Evolutionary conservation across 2,113 vertebrate species (phyloP), one percentile per base, ranked within the genome.

Genomic region (Proterorhinus semilunaris): DNA sequence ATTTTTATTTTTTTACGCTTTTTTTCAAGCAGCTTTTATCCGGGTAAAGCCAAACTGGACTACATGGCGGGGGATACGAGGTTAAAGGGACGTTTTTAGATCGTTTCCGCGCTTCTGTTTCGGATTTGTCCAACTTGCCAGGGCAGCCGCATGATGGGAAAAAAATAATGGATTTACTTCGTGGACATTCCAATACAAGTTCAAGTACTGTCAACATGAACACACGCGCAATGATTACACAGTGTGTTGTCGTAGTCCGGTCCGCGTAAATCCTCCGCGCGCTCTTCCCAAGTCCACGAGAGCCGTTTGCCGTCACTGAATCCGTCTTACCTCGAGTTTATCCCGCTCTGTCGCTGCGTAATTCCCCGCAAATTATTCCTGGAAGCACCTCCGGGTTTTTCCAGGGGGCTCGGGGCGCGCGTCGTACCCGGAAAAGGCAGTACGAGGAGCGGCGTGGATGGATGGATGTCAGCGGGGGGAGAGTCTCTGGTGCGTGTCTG

Each of bases 291-390:
- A 36, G 6, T 42, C 10, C 27, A 13, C 6, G 55, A 11, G 58
- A 61, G 42, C 36, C 45, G 58, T 45, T 61, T 45, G 42, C 8
- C 58, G 15, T 13, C 0, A 15, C 43, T n/a, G 58, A 61, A 16
- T 61, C 58, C 58, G 13, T 16, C 58, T 61, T 61, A 61, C 58
- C 58, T 61, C 42, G 36, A 59, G 16, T 59, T 6, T 59, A 8
- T 15, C 36, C 36, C 57, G 42, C 58, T 45, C 36, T 61, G 58
- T 44, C 58, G 58, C 58, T 9, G 58, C 42, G 13, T 58, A 61
- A 61, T 2, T 36, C 11, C 7, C 42, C 36, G 58, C 8, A n/a
- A 61, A 45, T 15, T 44, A 61, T 44, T 45, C 58, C 58, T 61
- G 1, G 15, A 59, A 59, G 27, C 12, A 21, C 17, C 13, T n/a